phyloP scores from a whole-genome alignment of 2,888 invertebrate species.

The Sphaerophoria taeniata region DNA sequence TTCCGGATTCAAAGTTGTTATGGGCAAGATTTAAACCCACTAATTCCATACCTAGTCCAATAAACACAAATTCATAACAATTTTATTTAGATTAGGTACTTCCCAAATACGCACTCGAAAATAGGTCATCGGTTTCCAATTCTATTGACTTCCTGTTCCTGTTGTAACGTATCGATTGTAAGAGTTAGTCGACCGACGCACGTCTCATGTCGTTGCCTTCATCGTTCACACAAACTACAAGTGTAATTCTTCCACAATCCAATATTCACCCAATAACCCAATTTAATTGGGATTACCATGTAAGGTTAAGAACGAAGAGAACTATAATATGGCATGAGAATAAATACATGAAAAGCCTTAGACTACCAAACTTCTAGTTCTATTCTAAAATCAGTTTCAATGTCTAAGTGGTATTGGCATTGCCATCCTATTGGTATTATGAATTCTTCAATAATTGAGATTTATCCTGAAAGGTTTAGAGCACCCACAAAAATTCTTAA shows the following conservation, averaged over 20 bases:
- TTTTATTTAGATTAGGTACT: conserved; percentile 2
- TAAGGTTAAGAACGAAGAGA: conserved; percentile 1
- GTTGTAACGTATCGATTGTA: neutral
- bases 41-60: conserved; percentile 39
- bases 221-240: neutral
- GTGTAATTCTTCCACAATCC: conserved; percentile 19
- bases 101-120: neutral
- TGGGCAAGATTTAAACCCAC: conserved; percentile 15
- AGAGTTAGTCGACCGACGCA: neutral
- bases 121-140: conserved; percentile 8
- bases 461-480: conserved; percentile 8
- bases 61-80: conserved; percentile 32
- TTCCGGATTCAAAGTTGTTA: neutral
- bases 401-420: neutral
- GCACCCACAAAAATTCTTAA: conserved; percentile 4
- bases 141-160: neutral
- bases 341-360: neutral
- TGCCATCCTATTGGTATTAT: neutral
- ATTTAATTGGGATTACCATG: conserved; percentile 37
- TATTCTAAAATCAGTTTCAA: conserved; percentile 12
- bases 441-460: neutral
- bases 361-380: conserved; percentile 2
- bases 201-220: too few species aligned
- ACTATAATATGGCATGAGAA: neutral
- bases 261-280: conserved; percentile 34